Evolutionary conservation across 2,113 vertebrate species (phyloP).

Genomic region (Rhea americana): DNA sequence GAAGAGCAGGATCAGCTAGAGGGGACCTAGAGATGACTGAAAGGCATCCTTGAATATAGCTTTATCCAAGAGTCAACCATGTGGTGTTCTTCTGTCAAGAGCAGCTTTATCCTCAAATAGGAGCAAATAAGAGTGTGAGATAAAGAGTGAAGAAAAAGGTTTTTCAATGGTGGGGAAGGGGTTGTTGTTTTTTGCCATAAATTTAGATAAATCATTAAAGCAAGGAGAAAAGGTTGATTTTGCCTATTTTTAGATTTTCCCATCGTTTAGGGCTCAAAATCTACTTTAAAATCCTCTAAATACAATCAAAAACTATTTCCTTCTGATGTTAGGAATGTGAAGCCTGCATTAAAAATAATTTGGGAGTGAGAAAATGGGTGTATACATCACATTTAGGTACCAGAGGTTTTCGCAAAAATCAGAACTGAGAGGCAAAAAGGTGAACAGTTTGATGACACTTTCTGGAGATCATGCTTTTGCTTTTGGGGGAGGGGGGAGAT

Average conservation of each 20-base stretch:
- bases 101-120: neutral
- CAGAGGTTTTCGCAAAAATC: too few species aligned
- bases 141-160: neutral
- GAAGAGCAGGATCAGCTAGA: neutral
- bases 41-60: neutral
- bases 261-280: neutral
- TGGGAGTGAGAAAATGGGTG: too few species aligned
- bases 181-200: neutral
- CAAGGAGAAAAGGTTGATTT: neutral
- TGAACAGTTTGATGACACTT: neutral
- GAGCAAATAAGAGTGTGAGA: neutral
- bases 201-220: neutral
- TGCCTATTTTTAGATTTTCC: neutral
- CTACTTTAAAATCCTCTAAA: neutral
- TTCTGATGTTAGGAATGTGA: too few species aligned
- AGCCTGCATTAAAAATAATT: too few species aligned
- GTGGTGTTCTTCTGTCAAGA: neutral
- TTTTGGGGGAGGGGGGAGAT: too few species aligned
- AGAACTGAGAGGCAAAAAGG: neutral
- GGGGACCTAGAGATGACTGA: neutral
- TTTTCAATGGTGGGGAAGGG: neutral
- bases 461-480: neutral
- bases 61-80: neutral
- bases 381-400: too few species aligned
- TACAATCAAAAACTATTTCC: too few species aligned